Conservation (phyloP, 2,113 vertebrate species). For the Puffinus mauretanicus region DNA sequence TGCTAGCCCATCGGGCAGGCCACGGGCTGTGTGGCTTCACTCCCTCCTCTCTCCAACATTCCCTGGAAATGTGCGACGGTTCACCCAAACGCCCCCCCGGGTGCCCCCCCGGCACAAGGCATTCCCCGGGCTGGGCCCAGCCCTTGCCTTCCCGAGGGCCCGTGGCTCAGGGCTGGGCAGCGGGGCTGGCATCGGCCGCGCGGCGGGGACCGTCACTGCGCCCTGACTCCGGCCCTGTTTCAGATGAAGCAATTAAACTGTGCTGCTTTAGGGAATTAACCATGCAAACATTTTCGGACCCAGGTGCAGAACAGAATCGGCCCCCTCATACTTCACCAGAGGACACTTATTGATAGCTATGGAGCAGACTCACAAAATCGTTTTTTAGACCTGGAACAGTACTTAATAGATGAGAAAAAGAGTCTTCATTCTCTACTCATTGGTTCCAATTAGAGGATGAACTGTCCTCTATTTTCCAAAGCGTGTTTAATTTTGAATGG, state of each 20-base stretch:
- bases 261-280: not conserved
- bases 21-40: not conserved
- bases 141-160: not conserved
- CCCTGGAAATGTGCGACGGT: rapidly evolving
- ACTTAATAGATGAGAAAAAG: not conserved
- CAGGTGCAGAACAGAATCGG: not conserved
- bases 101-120: not conserved
- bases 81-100: not conserved
- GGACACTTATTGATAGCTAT: not conserved
- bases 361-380: not conserved
- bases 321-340: not conserved
- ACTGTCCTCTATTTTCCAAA: slow-evolving; percentile 15
- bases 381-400: not conserved
- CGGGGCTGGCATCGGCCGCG: rapidly evolving
- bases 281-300: not conserved
- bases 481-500: slow-evolving; percentile 24
- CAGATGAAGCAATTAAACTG: not conserved
- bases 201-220: not conserved
- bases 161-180: rapidly evolving
- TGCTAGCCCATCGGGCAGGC: rapidly evolving
- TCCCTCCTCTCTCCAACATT: not conserved
- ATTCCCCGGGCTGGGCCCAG: not conserved
- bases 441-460: slow-evolving; percentile 41
- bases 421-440: not conserved
- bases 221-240: not conserved